Conservation (phyloP, 1,140 invertebrate species). For the Micrasema minimum region DNA sequence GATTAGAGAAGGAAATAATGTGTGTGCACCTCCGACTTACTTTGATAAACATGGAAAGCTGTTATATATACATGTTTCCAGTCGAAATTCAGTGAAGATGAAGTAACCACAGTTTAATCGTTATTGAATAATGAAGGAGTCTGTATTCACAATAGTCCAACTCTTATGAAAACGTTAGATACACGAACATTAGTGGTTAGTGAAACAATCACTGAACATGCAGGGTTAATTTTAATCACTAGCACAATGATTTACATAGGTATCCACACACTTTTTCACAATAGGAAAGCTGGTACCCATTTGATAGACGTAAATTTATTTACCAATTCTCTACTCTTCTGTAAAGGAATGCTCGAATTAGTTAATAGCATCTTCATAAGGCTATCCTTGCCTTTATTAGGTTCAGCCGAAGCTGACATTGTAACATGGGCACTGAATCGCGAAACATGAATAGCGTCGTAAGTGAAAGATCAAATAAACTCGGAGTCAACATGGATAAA, state of each 20-base stretch:
- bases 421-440: slow-evolving; percentile 39
- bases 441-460: slow-evolving; percentile 39
- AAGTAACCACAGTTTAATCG: slow-evolving; percentile 16
- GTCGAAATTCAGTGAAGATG: slow-evolving; percentile 29
- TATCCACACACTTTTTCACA: slow-evolving; percentile 37
- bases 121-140: slow-evolving; percentile 14
- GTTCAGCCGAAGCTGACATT: slow-evolving; percentile 49
- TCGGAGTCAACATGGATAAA: slow-evolving; percentile 42
- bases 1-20: slow-evolving; percentile 21
- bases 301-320: slow-evolving; percentile 40
- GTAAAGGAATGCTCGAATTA: slow-evolving; percentile 35
- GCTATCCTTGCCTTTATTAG: slow-evolving; percentile 42
- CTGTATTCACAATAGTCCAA: slow-evolving; percentile 24
- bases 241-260: slow-evolving; percentile 20
- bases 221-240: slow-evolving; percentile 40
- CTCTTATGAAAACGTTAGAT: slow-evolving; percentile 19
- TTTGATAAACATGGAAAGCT: slow-evolving; percentile 38
- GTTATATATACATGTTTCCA: slow-evolving; percentile 32
- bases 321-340: slow-evolving; percentile 46
- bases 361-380: slow-evolving; percentile 45
- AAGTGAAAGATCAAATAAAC: slow-evolving; percentile 36
- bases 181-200: slow-evolving; percentile 42
- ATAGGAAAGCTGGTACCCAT: slow-evolving; percentile 35
- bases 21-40: slow-evolving; percentile 31
- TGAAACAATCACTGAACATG: slow-evolving; percentile 33